Evolutionary conservation across 1,140 invertebrate species (phyloP).

Genomic region (Hestina assimilis): DNA sequence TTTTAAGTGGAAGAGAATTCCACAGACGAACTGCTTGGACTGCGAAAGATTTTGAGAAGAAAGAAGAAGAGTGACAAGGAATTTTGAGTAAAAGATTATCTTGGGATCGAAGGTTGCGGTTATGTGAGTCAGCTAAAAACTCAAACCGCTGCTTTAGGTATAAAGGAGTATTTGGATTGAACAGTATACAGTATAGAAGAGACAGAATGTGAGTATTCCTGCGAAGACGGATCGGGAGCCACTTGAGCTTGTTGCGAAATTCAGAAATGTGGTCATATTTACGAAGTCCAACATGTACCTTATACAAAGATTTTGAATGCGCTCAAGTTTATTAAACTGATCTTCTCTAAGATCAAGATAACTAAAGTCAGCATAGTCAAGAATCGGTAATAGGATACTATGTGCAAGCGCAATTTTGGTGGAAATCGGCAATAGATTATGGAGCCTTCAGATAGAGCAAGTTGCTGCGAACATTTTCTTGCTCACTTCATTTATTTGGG

Average conservation of each 20-base stretch:
- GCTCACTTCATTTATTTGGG: too few species aligned
- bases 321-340: not conserved
- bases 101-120: not conserved
- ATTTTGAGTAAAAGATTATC: not conserved
- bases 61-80: conserved; percentile 1
- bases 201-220: too few species aligned
- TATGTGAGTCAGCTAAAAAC: not conserved
- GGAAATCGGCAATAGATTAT: not conserved
- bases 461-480: too few species aligned
- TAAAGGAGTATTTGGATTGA: not conserved
- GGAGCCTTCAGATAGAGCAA: too few species aligned
- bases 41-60: too few species aligned
- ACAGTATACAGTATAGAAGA: not conserved
- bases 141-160: not conserved
- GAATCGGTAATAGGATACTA: not conserved
- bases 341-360: not conserved
- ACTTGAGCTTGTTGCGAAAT: not conserved
- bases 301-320: not conserved
- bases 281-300: not conserved
- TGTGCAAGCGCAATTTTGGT: not conserved
- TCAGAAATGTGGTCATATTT: not conserved
- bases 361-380: not conserved
- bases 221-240: too few species aligned
- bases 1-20: too few species aligned
- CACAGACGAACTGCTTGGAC: too few species aligned